These are phyloP conservation scores for Tachina lurida DNA, from an alignment of 2,888 invertebrate species.

Conservation along the genomic window DNA sequence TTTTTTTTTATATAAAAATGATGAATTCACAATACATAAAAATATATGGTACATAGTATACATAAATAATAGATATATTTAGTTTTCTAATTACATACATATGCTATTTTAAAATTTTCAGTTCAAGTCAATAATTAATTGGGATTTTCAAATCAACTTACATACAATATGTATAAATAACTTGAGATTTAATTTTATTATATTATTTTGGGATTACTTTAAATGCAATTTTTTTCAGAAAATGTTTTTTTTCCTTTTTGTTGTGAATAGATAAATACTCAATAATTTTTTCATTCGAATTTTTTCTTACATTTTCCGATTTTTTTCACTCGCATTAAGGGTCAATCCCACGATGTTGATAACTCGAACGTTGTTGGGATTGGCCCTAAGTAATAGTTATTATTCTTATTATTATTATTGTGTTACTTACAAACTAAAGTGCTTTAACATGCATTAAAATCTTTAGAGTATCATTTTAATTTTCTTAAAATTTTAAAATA, in stretches of 20 bases:
- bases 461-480: conserved; percentile 21
- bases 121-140: conserved; percentile 51
- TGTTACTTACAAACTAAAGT: conserved; percentile 26
- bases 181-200: conserved; percentile 10
- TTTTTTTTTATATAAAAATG: conserved; percentile 49
- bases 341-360: too few relatives aligned
- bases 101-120: conserved; percentile 43
- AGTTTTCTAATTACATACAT: conserved; percentile 23
- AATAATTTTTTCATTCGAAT: too few relatives aligned
- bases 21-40: conserved; percentile 52
- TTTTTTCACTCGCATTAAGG: conserved; percentile 25
- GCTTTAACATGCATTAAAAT: conserved; percentile 20
- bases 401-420: background rate
- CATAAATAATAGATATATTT: conserved; percentile 25
- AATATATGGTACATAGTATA: conserved; percentile 21
- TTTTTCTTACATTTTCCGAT: too few relatives aligned
- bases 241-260: conserved; percentile 14
- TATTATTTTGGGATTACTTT: conserved; percentile 37
- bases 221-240: conserved; percentile 54
- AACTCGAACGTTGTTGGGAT: too few relatives aligned
- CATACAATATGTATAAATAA: conserved; percentile 8
- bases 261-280: background rate
- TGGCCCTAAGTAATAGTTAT: background rate
- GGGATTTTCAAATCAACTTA: conserved; percentile 43
- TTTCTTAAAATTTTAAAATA: conserved; percentile 32